phyloP scores from a whole-genome alignment of 2,888 invertebrate genomes.

The Anthrax anthrax region DNA sequence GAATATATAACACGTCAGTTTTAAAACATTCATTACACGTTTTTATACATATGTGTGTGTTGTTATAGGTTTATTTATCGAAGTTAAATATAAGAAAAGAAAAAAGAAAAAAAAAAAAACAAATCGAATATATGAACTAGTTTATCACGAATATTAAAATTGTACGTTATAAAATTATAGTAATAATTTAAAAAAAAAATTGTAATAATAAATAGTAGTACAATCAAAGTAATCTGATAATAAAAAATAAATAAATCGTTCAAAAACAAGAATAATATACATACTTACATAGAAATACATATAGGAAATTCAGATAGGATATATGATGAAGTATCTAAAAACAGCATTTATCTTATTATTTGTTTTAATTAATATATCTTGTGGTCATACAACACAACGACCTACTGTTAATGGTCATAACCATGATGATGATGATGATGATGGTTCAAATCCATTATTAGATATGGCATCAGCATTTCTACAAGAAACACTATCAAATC shows the following conservation, averaged over 20 bases:
- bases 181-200: too few species aligned
- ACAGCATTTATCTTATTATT: slow-evolving; percentile 20
- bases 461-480: slow-evolving; percentile 56
- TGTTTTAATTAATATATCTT: slow-evolving; percentile 23
- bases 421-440: slow-evolving; percentile 19
- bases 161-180: too few species aligned
- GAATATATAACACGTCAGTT: too few species aligned
- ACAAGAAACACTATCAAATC: slow-evolving; percentile 40
- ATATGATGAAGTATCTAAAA: slow-evolving; percentile 3
- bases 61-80: too few species aligned
- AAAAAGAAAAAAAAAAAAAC: too few species aligned
- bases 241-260: neutral
- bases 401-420: slow-evolving; percentile 21
- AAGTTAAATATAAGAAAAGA: too few species aligned
- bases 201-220: too few species aligned
- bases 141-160: neutral
- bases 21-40: too few species aligned
- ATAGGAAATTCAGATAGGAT: too few species aligned
- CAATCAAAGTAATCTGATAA: neutral
- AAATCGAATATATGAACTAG: neutral
- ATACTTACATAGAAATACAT: too few species aligned
- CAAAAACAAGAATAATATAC: neutral
- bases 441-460: slow-evolving; percentile 46
- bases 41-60: too few species aligned
- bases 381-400: slow-evolving; percentile 23